phyloP scores from a whole-genome alignment of 2,888 invertebrate genomes.

The Drosophila borealis region DNA sequence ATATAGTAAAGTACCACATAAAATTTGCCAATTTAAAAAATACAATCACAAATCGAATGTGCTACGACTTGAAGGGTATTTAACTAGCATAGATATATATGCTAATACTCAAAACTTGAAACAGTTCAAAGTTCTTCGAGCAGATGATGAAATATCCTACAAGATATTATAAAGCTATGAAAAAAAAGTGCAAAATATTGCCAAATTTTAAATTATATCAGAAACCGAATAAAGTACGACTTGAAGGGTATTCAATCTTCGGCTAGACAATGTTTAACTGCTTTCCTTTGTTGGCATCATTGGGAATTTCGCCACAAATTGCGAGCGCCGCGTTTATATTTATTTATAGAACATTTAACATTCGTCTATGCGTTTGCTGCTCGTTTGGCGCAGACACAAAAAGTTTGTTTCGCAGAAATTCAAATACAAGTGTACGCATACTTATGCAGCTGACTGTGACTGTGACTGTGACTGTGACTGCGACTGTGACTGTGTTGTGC shows the following conservation, averaged over 20 bases:
- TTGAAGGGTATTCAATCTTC: not conserved
- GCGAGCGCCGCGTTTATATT: slow-evolving; percentile 20
- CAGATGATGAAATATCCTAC: no score
- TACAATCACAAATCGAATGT: no score
- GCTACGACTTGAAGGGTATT: no score
- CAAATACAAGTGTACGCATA: slow-evolving; percentile 25
- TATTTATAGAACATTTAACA: slow-evolving; percentile 57
- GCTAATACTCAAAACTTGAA: no score
- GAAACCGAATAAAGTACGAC: no score
- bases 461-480: not conserved
- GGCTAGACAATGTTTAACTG: not conserved
- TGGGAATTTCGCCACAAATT: slow-evolving; percentile 70
- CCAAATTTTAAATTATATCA: no score
- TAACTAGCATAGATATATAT: no score
- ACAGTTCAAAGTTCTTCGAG: no score
- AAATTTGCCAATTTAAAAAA: no score
- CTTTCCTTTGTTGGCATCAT: slow-evolving; percentile 29
- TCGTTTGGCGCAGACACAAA: slow-evolving; percentile 44
- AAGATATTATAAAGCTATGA: no score
- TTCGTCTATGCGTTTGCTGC: slow-evolving; percentile 54
- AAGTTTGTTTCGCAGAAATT: slow-evolving; percentile 35
- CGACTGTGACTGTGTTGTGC: slow-evolving; percentile 8
- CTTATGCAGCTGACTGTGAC: slow-evolving; percentile 19
- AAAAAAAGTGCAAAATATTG: no score
- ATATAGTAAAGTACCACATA: no score